Base-by-base conservation (phyloP, 2,113 vertebrate species). In the Scolopax mira region DNA sequence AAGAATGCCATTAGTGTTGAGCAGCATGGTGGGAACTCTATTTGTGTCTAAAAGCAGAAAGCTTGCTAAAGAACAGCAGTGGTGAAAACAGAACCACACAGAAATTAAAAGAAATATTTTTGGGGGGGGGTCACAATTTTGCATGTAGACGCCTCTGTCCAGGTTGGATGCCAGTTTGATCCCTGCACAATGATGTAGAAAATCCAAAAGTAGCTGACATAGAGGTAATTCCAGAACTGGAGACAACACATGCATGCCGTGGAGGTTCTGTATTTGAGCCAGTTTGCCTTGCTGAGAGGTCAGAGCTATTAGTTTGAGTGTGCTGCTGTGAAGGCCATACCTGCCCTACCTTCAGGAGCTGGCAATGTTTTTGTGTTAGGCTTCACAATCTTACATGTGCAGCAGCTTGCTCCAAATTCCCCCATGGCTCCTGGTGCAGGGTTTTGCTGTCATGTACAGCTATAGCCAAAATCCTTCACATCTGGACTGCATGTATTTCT, bases 91-190 rank as follows among this genome's bases (percentile, higher is more conserved):
- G 9, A 91, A 7, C 19, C 17, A 44, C 3, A 3, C 4, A 41
- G n/a, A 92, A 84, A 74, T 60, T 1, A 69, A 66, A 93, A 64
- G 9, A 51, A 74, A 60, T 5, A 23, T 1, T 0, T 83, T 31
- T 0, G 0, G 11, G n/a, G n/a, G n/a, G n/a, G n/a, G 10, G 39
- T 78, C 42, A 13, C 18, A 66, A 0, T 74, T 93, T 71, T 86
- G 13, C 33, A 19, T 41, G 33, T 11, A 37, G 28, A 55, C 2
- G 1, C 13, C 16, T 66, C 42, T 93, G 25, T 42, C 33, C 42
- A 35, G 3, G 2, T 74, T 17, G 12, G 35, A 44, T 51, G 25
- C 27, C 31, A 18, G 1, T 51, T 33, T 70, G 58, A 55, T 14
- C n/a, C 30, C 12, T 44, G 39, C 30, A 74, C 39, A 83, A 18